Evolutionary conservation across 2,888 invertebrate genomes (phyloP).

Genomic region (Drosophila parthenogenetica): DNA sequence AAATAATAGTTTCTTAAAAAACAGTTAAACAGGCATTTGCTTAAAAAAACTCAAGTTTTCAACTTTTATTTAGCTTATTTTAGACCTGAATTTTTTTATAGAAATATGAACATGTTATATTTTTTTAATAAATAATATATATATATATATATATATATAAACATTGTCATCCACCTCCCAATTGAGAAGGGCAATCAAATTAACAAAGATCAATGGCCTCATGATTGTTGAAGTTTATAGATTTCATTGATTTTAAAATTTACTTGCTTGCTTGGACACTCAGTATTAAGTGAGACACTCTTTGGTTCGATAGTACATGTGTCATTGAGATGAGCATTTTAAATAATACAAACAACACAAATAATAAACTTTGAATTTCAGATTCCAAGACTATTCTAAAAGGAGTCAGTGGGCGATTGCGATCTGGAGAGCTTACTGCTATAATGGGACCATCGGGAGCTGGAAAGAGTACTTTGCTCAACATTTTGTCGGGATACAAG

Average conservation of each 20-base stretch:
- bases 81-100: too few relatives aligned
- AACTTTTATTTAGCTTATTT: too few relatives aligned
- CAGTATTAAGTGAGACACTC: not conserved
- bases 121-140: too few relatives aligned
- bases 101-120: too few relatives aligned
- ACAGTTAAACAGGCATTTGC: too few relatives aligned
- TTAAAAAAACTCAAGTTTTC: too few relatives aligned
- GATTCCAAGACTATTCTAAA: slow-evolving; percentile 95
- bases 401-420: slow-evolving; percentile 94
- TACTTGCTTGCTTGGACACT: slow-evolving; percentile 7
- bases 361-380: slow-evolving; percentile 84
- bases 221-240: slow-evolving; percentile 22
- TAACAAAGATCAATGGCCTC: slow-evolving; percentile 47
- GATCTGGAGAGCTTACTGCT: slow-evolving; percentile 96
- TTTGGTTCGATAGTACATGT: not conserved
- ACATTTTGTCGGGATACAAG: slow-evolving; percentile 98
- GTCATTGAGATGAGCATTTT: slow-evolving; percentile 11
- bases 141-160: too few relatives aligned
- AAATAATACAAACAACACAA: not conserved
- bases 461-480: slow-evolving; percentile 96
- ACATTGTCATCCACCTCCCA: not conserved
- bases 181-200: slow-evolving; percentile 42
- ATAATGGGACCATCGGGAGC: slow-evolving; percentile 99
- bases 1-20: not conserved
- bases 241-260: slow-evolving; percentile 31